Conservation (phyloP, 2,113 vertebrate species). For the Chionis minor region DNA sequence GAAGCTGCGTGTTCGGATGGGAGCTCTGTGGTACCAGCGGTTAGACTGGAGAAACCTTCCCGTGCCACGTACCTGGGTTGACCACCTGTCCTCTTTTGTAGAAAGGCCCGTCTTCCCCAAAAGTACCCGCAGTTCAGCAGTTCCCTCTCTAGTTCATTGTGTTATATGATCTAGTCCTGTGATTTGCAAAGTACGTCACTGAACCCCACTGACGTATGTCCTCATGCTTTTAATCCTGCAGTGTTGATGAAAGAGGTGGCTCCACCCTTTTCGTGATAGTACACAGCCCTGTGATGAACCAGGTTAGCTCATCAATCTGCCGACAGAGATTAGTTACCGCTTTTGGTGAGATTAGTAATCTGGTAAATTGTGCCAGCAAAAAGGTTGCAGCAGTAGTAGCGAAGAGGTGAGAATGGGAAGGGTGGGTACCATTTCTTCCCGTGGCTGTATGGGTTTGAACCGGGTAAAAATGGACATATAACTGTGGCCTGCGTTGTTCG, state of each 20-base stretch:
- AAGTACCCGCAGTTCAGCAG: neutral
- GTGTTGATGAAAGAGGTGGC: constrained; percentile 32
- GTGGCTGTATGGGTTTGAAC: neutral
- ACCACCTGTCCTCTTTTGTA: neutral
- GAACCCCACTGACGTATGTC: constrained; percentile 22
- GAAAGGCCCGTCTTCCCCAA: neutral
- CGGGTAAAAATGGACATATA: neutral
- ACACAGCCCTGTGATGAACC: neutral
- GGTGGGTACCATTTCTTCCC: neutral
- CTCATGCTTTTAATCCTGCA: constrained; percentile 24
- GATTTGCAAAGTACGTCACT: constrained; percentile 41
- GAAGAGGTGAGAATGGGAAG: neutral
- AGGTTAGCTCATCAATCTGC: neutral
- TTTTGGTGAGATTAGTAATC: constrained; percentile 3
- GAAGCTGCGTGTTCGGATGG: neutral
- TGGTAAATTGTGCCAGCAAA: neutral
- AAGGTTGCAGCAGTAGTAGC: neutral
- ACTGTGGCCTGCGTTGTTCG: neutral
- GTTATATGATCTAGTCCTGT: neutral
- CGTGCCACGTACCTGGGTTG: neutral
- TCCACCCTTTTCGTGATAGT: constrained; percentile 15
- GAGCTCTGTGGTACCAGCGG: rapidly evolving
- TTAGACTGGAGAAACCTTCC: neutral
- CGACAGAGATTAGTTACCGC: neutral
- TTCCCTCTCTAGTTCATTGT: neutral